Evolutionary conservation across 2,888 invertebrate species (phyloP).

Genomic region (Chrysolina americana): DNA sequence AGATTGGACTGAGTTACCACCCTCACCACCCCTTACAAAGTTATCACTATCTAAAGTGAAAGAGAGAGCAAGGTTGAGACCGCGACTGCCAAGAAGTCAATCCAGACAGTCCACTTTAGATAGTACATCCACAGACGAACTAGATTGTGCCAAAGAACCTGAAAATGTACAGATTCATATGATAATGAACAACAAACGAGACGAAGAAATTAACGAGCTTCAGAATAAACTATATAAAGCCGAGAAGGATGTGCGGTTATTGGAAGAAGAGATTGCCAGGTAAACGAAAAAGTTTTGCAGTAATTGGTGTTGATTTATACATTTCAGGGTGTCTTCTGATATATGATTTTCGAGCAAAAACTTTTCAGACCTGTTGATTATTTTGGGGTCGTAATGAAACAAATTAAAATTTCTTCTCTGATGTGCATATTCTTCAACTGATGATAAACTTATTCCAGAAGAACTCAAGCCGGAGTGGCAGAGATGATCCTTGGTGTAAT

Average conservation of each 20-base stretch:
- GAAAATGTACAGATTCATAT: conserved; percentile 60
- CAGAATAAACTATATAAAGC: conserved; percentile 79
- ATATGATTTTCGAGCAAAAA: no score
- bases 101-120: conserved; percentile 76
- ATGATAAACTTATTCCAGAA: no score
- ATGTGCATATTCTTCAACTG: no score
- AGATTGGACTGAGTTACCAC: conserved; percentile 86
- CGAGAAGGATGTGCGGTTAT: conserved; percentile 75
- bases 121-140: conserved; percentile 76
- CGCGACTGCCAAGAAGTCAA: conserved; percentile 65
- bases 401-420: no score
- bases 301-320: no score
- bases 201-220: conserved; percentile 79
- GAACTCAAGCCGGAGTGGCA: no score
- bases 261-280: conserved; percentile 80
- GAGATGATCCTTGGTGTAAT: no score
- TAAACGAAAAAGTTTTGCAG: conserved; percentile 41
- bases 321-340: no score
- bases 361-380: no score
- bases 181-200: conserved; percentile 77
- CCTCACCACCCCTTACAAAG: conserved; percentile 77
- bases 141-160: conserved; percentile 65
- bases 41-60: conserved; percentile 77
- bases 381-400: no score
- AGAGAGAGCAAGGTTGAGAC: conserved; percentile 69